phyloP scores from a whole-genome alignment of 2,113 vertebrate genomes.

The Balaeniceps rex region DNA sequence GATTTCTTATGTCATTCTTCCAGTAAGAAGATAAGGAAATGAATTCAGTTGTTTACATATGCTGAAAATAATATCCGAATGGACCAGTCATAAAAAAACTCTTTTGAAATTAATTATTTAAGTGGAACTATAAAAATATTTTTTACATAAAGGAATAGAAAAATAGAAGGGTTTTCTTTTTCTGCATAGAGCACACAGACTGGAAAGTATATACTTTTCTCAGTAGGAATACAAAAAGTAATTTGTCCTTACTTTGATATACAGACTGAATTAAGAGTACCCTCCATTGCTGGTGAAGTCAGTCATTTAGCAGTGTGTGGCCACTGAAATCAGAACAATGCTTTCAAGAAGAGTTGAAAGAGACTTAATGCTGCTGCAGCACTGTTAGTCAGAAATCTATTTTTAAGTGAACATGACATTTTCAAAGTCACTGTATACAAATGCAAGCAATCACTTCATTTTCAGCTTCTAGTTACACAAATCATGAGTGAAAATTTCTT shows the following conservation, averaged over 20 bases:
- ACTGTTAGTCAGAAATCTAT: neutral
- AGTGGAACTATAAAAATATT: neutral
- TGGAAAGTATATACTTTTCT: neutral
- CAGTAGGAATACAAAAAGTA: neutral
- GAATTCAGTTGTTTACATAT: neutral
- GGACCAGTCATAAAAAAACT: neutral
- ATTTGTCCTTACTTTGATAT: neutral
- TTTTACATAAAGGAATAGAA: neutral
- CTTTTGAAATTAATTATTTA: neutral
- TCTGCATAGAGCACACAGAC: neutral
- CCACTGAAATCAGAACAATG: neutral
- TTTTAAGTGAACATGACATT: constrained; percentile 44
- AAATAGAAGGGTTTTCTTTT: neutral
- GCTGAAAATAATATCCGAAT: neutral
- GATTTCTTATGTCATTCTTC: neutral
- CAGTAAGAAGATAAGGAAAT: neutral
- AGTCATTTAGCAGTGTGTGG: neutral
- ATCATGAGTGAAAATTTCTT: neutral
- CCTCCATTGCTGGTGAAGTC: neutral
- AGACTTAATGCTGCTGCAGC: neutral
- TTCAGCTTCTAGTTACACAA: neutral
- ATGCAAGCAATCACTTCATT: constrained; percentile 13
- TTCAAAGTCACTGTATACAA: constrained; percentile 7
- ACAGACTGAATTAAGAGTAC: neutral
- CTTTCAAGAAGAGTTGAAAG: neutral